These are phyloP conservation scores for Acleris laterana DNA, from an alignment of 2,888 invertebrate genomes.

Conservation along the genomic window DNA sequence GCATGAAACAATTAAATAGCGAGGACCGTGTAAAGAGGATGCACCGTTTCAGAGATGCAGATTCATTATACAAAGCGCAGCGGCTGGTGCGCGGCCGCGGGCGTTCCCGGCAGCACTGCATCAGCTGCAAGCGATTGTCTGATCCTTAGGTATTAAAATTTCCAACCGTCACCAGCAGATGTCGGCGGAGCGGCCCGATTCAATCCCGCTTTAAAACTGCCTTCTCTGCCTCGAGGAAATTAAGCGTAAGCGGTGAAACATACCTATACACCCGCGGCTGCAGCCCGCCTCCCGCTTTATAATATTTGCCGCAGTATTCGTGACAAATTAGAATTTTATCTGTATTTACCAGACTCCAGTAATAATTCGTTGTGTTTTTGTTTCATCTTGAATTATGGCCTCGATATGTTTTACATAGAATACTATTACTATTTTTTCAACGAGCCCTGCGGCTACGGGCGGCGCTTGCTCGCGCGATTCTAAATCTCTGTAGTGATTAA, in stretches of 20 bases:
- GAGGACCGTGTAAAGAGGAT: background rate
- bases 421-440: slow-evolving; percentile 48
- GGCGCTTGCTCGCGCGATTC: slow-evolving; percentile 34
- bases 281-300: slow-evolving; percentile 34
- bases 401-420: slow-evolving; percentile 44
- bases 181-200: slow-evolving; percentile 55
- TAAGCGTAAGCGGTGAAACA: slow-evolving; percentile 51
- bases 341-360: slow-evolving; percentile 41
- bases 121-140: slow-evolving; percentile 51
- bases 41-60: slow-evolving; percentile 7
- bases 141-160: slow-evolving; percentile 61
- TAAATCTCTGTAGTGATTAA: slow-evolving; percentile 54
- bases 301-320: slow-evolving; percentile 39
- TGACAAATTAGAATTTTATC: slow-evolving; percentile 56
- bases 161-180: slow-evolving; percentile 60
- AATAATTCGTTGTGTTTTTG: slow-evolving; percentile 43
- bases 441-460: slow-evolving; percentile 31
- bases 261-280: slow-evolving; percentile 40
- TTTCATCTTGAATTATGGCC: slow-evolving; percentile 42
- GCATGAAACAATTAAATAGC: slow-evolving; percentile 1
- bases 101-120: slow-evolving; percentile 34
- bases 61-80: slow-evolving; percentile 1
- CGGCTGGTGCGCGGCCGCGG: slow-evolving; percentile 4
- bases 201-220: slow-evolving; percentile 60
- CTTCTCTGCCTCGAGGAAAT: slow-evolving; percentile 55